Evolutionary conservation across 1,140 invertebrate genomes (phyloP), one percentile per base, ranked within the genome.

Genomic region (Contarinia nasturtii): DNA sequence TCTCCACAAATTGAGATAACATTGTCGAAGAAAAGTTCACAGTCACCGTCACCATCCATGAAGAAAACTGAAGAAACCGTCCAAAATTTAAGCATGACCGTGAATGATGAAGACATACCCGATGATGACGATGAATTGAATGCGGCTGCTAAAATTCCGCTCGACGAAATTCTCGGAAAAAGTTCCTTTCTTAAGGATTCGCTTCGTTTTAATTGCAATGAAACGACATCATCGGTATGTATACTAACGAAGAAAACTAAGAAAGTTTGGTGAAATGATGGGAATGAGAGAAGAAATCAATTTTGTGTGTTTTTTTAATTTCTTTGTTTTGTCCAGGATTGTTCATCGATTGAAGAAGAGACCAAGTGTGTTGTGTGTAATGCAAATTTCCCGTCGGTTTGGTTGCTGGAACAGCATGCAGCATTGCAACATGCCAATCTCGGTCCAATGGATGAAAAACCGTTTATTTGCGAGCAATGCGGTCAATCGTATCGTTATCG

Each of bases 391-490:
- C 84, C 84, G 12, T 82, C 82, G 7, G 70, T 79, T 0, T 85
- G 82, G 82, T 68, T 86, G 7, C 65, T 87, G 18, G 82, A 86
- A 59, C 76, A 83, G 49, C 83, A 86, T 54, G 80, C 80, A 1
- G 73, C 81, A 1, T 63, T 86, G 1, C 83, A 87, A 57, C 83
- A 87, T 60, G 69, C 73, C 3, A 71, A 72, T 14, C 53, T 67
- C 15, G 63, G 61, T 22, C 68, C 71, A 15, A 70, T 70, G 57
- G 77, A 85, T 53, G 85, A 88, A 59, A 90, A 88, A 56, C 84
- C 85, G n/a, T 88, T 87, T 65, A 83, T 86, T 10, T 90, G 86
- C 66, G 84, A 88, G 55, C 84, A 88, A 56, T 90, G 86, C 62
- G 86, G 86, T 8, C 86, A 90, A 55, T 84, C 82, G 54, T 90